phyloP scores from a whole-genome alignment of 2,797 vertebrate species.

The Lophotriccus pileatus region DNA sequence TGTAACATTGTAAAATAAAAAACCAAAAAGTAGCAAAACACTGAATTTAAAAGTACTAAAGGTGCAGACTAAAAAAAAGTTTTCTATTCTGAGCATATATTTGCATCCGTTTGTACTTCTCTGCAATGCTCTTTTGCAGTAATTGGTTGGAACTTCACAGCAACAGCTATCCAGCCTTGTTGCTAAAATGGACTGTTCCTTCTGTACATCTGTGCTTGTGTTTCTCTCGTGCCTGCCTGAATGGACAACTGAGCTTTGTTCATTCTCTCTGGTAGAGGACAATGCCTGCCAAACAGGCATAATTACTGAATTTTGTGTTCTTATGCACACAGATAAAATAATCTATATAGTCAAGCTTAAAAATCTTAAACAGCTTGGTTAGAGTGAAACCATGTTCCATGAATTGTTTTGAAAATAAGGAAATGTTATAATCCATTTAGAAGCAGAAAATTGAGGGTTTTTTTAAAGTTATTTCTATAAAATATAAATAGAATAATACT shows the following conservation, averaged over 20 bases:
- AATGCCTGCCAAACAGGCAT: neutral
- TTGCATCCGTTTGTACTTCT: neutral
- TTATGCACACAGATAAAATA: neutral
- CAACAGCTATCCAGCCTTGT: neutral
- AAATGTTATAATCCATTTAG: neutral
- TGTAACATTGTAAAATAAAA: neutral
- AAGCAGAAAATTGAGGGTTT: neutral
- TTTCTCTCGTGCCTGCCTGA: neutral
- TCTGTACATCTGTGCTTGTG: neutral
- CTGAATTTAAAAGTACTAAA: neutral
- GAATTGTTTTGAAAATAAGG: neutral
- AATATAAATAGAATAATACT: neutral
- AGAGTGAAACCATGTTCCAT: neutral
- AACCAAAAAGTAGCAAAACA: neutral
- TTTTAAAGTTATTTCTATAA: neutral
- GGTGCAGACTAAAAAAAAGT: neutral
- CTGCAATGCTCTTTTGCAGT: neutral
- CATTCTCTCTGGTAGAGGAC: neutral
- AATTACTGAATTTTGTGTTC: neutral
- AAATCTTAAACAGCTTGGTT: neutral
- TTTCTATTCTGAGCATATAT: neutral
- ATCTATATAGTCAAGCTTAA: neutral
- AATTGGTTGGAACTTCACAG: neutral
- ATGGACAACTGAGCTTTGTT: neutral
- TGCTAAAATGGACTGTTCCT: neutral